These are phyloP conservation scores for Notechis scutatus DNA, from an alignment of 2,113 vertebrate species.

Conservation along the genomic window DNA sequence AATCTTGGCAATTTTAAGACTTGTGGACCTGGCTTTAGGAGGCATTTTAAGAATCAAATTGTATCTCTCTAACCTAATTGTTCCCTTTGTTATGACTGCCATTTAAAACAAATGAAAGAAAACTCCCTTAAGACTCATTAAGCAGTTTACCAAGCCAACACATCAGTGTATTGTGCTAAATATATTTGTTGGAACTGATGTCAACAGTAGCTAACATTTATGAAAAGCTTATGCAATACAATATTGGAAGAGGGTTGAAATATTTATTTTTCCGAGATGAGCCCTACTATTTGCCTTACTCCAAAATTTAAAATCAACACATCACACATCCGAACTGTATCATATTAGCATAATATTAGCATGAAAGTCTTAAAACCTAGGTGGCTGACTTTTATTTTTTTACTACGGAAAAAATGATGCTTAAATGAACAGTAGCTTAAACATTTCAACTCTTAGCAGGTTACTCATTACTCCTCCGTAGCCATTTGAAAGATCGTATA, in stretches of 20 bases:
- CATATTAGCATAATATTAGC: background rate
- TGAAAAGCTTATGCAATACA: slow-evolving; percentile 66
- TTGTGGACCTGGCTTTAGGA: background rate
- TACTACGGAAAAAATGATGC: background rate
- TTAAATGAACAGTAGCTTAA: background rate
- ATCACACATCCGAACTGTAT: slow-evolving; percentile 17
- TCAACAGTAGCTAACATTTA: slow-evolving; percentile 60
- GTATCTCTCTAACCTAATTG: slow-evolving; percentile 26
- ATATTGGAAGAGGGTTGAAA: slow-evolving; percentile 37
- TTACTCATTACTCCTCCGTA: background rate
- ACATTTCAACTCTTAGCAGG: background rate
- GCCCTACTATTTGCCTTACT: slow-evolving; percentile 8
- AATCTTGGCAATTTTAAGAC: too few species aligned
- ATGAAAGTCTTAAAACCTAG: background rate
- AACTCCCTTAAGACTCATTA: slow-evolving; percentile 71
- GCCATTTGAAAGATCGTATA: background rate
- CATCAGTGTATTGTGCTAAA: slow-evolving; percentile 63
- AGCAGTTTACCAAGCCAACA: slow-evolving; percentile 41
- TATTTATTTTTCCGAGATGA: slow-evolving; percentile 28
- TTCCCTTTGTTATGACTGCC: background rate
- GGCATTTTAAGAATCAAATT: background rate
- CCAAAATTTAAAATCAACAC: slow-evolving; percentile 18
- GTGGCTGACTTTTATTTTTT: background rate
- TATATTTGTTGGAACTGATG: slow-evolving; percentile 61
- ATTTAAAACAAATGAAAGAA: slow-evolving; percentile 53